A percentile compares a stretch with the other conserved stretches of the same genome.
These are phyloP conservation scores for Octodonta nipae DNA, from an alignment of 2,888 invertebrate genomes.

Conservation along the genomic window DNA sequence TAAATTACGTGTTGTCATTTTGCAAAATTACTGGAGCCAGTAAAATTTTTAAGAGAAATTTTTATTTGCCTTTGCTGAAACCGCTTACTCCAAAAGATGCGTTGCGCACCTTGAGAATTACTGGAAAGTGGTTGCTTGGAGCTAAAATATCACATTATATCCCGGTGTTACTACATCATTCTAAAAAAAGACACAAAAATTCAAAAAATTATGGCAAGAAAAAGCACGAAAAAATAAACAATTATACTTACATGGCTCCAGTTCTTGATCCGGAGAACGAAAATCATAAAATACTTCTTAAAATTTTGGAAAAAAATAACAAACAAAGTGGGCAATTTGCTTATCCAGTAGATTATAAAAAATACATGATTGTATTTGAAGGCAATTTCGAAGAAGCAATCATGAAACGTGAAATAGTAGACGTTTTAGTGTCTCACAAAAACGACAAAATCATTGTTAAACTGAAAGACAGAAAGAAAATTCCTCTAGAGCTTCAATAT, in stretches of 20 bases:
- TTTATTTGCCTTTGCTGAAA: constrained; percentile 69
- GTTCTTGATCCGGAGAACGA: constrained; percentile 55
- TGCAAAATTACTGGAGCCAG: constrained; percentile 74
- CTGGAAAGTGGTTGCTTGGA: constrained; percentile 61
- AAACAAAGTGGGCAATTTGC: constrained; percentile 49
- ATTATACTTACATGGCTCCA: constrained; percentile 64
- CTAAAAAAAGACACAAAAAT: constrained; percentile 30
- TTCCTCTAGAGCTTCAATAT: constrained; percentile 43
- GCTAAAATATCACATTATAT: constrained; percentile 68
- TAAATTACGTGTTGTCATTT: constrained; percentile 41
- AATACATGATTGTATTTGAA: constrained; percentile 61
- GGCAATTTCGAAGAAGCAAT: constrained; percentile 63
- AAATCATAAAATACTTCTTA: constrained; percentile 48
- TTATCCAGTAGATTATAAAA: constrained; percentile 60
- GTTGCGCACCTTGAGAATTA: constrained; percentile 65
- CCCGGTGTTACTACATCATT: constrained; percentile 51
- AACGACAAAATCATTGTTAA: constrained; percentile 61
- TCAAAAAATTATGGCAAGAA: constrained; percentile 46
- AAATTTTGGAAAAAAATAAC: constrained; percentile 47
- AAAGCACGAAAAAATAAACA: constrained; percentile 52
- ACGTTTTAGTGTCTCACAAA: constrained; percentile 63
- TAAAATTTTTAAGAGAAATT: constrained; percentile 65
- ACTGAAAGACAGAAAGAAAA: constrained; percentile 58
- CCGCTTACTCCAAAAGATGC: constrained; percentile 74
- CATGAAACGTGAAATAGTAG: constrained; percentile 61